Percentiles rank a stretch among this genome's conserved stretches.
Conservation (phyloP, 2,888 invertebrate species). For the Drosophila bunnanda region DNA sequence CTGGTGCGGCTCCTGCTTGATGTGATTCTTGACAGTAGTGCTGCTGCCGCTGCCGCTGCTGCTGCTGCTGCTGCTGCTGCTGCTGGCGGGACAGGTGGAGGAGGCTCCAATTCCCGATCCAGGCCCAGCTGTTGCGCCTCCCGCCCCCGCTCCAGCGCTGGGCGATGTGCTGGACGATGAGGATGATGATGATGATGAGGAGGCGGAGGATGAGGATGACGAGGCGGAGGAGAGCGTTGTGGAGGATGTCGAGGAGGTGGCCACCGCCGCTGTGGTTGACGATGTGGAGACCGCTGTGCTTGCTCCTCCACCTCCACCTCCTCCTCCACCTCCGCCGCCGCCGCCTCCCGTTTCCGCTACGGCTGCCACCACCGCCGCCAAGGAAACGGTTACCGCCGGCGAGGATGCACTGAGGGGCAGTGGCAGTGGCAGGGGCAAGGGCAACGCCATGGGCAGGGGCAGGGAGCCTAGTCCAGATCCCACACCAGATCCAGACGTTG, state of each 20-base stretch:
- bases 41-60: no score
- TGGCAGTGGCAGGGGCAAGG: constrained; percentile 31
- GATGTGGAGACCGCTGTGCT: constrained; percentile 35
- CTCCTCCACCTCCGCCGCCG: not conserved
- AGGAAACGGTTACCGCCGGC: constrained; percentile 38
- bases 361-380: constrained; percentile 43
- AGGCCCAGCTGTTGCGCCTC: not conserved
- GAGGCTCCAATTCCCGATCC: constrained; percentile 6
- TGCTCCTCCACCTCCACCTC: constrained; percentile 18
- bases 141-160: constrained; percentile 13
- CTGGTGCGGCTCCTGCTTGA: constrained; percentile 70
- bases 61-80: constrained; percentile 21
- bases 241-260: constrained; percentile 45
- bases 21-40: constrained; percentile 15
- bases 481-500: constrained; percentile 3
- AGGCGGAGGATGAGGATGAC: constrained; percentile 17
- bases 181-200: constrained; percentile 12
- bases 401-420: constrained; percentile 47
- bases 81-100: constrained; percentile 35
- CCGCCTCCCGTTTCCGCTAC: constrained; percentile 19
- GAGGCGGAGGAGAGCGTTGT: constrained; percentile 31
- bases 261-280: constrained; percentile 42
- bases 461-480: constrained; percentile 11
- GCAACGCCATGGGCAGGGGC: constrained; percentile 35
- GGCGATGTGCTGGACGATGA: constrained; percentile 34